Conservation (phyloP, 2,888 invertebrate species). For the Oasisia sp. region DNA sequence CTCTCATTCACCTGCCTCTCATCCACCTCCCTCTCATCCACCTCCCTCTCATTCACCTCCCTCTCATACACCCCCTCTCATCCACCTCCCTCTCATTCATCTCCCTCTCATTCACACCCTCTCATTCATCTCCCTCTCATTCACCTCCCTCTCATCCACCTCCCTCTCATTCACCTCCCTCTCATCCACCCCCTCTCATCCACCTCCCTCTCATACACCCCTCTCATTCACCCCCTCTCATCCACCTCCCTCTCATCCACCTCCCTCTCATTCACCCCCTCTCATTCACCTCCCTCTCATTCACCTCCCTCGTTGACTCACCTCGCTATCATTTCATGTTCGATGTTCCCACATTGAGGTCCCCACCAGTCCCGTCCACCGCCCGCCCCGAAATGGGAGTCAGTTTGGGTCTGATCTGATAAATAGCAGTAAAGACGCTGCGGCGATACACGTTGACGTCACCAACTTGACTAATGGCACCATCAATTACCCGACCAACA, state of each 20-base stretch:
- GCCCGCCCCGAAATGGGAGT: not conserved
- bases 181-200: not conserved
- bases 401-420: not conserved
- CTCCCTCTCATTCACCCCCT: not conserved
- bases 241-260: not conserved
- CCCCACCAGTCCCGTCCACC: not conserved
- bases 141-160: not conserved
- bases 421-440: conserved; percentile 3
- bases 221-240: not conserved
- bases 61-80: not conserved
- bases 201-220: not conserved
- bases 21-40: not conserved
- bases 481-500: conserved; percentile 11
- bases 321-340: not conserved
- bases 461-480: not conserved
- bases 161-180: not conserved
- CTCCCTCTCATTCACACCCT: not conserved
- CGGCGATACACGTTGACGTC: not conserved
- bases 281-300: not conserved
- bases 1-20: not conserved
- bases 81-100: not conserved
- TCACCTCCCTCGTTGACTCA: not conserved
- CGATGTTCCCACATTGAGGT: not conserved
- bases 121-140: not conserved
- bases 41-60: not conserved